phyloP scores from a whole-genome alignment of 2,888 invertebrate species.

The Zootermopsis nevadensis region DNA sequence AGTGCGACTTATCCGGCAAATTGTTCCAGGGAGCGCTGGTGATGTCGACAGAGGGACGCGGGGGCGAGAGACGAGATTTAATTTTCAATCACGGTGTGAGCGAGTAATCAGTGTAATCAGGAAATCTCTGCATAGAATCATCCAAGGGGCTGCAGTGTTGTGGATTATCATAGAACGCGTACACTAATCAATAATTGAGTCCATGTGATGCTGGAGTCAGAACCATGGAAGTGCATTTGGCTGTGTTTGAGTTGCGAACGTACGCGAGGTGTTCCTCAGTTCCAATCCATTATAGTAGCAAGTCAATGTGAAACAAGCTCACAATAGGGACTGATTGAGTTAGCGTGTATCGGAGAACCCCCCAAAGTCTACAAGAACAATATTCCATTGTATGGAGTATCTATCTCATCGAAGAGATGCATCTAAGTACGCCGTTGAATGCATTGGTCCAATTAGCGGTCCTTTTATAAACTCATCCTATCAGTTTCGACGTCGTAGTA shows the following conservation, averaged over 20 bases:
- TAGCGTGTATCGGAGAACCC: neutral
- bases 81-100: slow-evolving; percentile 31
- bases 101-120: slow-evolving; percentile 28
- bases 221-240: neutral
- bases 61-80: neutral
- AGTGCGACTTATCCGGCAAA: slow-evolving; percentile 2
- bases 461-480: no score
- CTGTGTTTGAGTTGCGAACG: neutral
- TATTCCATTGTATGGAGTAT: neutral
- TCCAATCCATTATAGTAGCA: slow-evolving; percentile 25
- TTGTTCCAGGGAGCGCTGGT: neutral
- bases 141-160: slow-evolving; percentile 18
- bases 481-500: no score
- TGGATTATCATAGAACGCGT: slow-evolving; percentile 36
- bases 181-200: slow-evolving; percentile 39
- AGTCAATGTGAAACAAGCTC: slow-evolving; percentile 33
- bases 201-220: slow-evolving; percentile 25
- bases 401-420: neutral
- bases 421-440: no score
- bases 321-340: slow-evolving; percentile 34
- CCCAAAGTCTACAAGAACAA: neutral
- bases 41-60: neutral
- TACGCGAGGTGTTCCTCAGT: neutral
- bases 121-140: slow-evolving; percentile 33
- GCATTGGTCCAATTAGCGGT: no score